Evolutionary conservation across 2,113 vertebrate species (phyloP), one percentile per base, ranked within the genome.

Genomic region (Takifugu bimaculatus): DNA sequence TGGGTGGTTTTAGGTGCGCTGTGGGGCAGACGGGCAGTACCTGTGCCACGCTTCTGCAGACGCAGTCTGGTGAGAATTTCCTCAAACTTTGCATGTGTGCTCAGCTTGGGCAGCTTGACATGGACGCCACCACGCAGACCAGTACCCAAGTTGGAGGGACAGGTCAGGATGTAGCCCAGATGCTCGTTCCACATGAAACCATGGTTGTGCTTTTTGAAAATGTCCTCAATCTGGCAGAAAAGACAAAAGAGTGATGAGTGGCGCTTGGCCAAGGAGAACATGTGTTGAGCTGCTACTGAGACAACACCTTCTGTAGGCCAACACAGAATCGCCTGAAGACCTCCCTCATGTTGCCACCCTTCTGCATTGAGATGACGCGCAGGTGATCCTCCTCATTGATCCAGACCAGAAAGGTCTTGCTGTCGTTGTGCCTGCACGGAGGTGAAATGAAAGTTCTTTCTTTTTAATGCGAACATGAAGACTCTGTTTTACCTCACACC

Each of bases 181-280:
- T 98, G 95, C 75, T 96, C 93, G 7, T 90, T 98, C 95, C 95
- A 98, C 93, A 94, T 96, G 90, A 95, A 98, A 57, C 93, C 92
- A 39, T 93, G 94, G 26, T 94, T 91, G 12, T 93, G 93, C 66
- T 93, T 91, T 90, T 96, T 94, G 90, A 96, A 98, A 87, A 94
- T 91, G 53, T 91, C 94, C 84, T 98, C 95, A 67, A 98, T 97
- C 95, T 98, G 77, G 54, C 2, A 43, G 63, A 11, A 2, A 10
- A 43, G 54, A 58, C 9, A 43, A 55, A 27, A n/a, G 35, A 28
- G 20, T 20, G 20, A 20, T 20, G 20, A 13, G 39, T 39, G 7
- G 11, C 7, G 35, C 5, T 10, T 39, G 7, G 35, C 32, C 5
- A 7, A 35, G 35, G 35, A 39, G 35, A 2, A 39, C 35, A 32